Percentiles rank a stretch among this genome's conserved stretches.
Evolutionary conservation across 1,140 invertebrate species (phyloP).

Genomic region (Bombus waltoni): DNA sequence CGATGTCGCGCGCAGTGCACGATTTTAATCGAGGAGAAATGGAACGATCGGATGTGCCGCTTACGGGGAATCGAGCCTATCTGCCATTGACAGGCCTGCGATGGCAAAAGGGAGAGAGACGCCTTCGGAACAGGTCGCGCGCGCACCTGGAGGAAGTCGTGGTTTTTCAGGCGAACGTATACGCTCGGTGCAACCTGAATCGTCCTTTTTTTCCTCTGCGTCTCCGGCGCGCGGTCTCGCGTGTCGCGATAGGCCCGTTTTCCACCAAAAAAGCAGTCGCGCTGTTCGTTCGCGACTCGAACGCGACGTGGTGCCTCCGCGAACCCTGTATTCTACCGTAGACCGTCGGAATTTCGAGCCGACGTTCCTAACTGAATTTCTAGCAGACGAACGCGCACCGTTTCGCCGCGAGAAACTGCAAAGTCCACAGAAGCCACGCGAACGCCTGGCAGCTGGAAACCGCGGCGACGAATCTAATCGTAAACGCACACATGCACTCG

Average conservation of each 20-base stretch:
- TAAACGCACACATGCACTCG: slow-evolving; percentile 75
- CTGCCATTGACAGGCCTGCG: slow-evolving; percentile 57
- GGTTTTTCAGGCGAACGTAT: slow-evolving; percentile 17
- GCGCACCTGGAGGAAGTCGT: slow-evolving; percentile 53
- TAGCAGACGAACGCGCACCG: not conserved
- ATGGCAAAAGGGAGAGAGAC: not conserved
- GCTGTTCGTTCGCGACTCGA: not conserved
- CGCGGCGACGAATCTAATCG: slow-evolving; percentile 71
- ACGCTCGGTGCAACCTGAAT: not conserved
- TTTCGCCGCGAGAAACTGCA: slow-evolving; percentile 38
- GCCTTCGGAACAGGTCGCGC: slow-evolving; percentile 50
- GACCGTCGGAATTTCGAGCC: not conserved
- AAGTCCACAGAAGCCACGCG: slow-evolving; percentile 73
- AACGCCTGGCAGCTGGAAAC: slow-evolving; percentile 44
- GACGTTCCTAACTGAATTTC: slow-evolving; percentile 25
- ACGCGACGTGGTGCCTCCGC: no score
- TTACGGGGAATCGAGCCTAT: slow-evolving; percentile 74
- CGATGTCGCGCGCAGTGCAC: slow-evolving; percentile 22
- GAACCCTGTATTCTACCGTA: not conserved
- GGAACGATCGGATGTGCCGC: slow-evolving; percentile 72
- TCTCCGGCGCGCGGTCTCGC: not conserved
- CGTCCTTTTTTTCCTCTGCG: not conserved
- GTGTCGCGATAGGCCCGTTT: not conserved
- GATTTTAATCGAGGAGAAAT: slow-evolving; percentile 49
- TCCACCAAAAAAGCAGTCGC: not conserved